Evolutionary conservation across 2,113 vertebrate species (phyloP).

Genomic region (Salvelinus fontinalis): DNA sequence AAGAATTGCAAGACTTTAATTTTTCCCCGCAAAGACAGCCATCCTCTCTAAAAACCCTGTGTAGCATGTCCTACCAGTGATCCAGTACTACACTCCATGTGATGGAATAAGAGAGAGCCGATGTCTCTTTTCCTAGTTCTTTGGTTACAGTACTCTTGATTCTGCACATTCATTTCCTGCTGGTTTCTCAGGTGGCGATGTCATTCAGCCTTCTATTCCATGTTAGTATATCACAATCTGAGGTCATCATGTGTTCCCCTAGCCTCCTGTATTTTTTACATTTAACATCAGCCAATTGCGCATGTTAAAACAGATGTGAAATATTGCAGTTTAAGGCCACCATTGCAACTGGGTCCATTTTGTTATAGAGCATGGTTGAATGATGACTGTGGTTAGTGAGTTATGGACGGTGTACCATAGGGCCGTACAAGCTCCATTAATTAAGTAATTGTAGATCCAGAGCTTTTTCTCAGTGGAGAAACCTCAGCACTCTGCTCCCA

Average conservation of each 20-base stretch:
- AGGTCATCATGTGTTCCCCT: background rate
- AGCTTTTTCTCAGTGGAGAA: too few species aligned
- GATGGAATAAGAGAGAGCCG: too few species aligned
- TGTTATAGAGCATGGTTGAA: background rate
- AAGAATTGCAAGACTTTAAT: constrained; percentile 55
- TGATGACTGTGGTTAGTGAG: background rate
- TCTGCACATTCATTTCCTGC: too few species aligned
- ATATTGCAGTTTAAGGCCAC: background rate
- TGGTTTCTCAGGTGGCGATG: too few species aligned
- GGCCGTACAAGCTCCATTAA: too few species aligned
- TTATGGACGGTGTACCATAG: background rate
- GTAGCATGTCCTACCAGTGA: background rate
- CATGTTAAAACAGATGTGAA: background rate
- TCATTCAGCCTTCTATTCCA: background rate
- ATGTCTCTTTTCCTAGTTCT: too few species aligned
- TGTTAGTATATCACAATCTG: background rate
- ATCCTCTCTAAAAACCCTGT: too few species aligned
- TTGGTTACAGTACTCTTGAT: too few species aligned
- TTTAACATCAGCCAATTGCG: background rate
- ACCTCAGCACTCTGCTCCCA: too few species aligned
- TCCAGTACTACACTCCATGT: too few species aligned
- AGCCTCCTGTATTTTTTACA: background rate
- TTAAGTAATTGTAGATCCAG: too few species aligned
- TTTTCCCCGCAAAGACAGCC: too few species aligned
- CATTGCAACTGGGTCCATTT: background rate